Conservation (phyloP, 2,888 invertebrate genomes). For the Sialis fuliginosa region DNA sequence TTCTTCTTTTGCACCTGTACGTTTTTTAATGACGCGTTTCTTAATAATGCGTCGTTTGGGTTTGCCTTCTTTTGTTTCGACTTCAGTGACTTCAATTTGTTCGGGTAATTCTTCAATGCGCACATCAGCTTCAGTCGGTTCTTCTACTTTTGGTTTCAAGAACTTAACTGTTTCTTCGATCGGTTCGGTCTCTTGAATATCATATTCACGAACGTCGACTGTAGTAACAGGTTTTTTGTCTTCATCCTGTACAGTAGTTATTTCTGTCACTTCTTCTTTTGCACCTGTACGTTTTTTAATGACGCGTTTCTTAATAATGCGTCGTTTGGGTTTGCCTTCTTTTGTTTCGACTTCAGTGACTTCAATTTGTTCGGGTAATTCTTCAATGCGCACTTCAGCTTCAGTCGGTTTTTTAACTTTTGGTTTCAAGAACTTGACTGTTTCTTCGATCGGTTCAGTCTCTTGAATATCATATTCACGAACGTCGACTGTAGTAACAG, state of each 20-base stretch:
- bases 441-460: constrained; percentile 12
- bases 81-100: constrained; percentile 12
- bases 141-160: constrained; percentile 12
- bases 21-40: constrained; percentile 29
- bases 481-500: constrained; percentile 25
- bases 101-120: constrained; percentile 11
- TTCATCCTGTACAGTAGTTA: constrained; percentile 21
- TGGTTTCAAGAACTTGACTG: constrained; percentile 7
- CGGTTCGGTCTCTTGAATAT: constrained; percentile 11
- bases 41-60: constrained; percentile 23
- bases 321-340: constrained; percentile 17
- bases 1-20: constrained; percentile 20
- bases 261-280: constrained; percentile 25
- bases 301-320: constrained; percentile 16
- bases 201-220: constrained; percentile 17
- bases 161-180: constrained; percentile 2
- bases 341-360: constrained; percentile 13
- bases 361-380: constrained; percentile 14
- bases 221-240: constrained; percentile 26
- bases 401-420: constrained; percentile 11
- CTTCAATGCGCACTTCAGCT: constrained; percentile 12
- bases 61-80: constrained; percentile 19
- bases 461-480: constrained; percentile 9
- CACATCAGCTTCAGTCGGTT: constrained; percentile 8
- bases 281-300: constrained; percentile 22